phyloP scores from a whole-genome alignment of 1,140 invertebrate species.

The Drosophila ironensis region DNA sequence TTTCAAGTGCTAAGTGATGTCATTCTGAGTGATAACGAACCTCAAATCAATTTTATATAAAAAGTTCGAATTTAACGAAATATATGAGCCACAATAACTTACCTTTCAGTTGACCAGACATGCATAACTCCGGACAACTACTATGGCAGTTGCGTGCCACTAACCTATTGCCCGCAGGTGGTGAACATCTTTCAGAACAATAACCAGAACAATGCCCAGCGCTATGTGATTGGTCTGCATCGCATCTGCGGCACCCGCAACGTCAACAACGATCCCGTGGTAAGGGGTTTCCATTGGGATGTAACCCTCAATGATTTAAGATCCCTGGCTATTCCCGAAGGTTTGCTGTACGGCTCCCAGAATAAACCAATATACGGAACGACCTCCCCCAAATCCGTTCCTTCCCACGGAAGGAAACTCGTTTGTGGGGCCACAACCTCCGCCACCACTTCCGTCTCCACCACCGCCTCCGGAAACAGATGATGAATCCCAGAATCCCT shows the following conservation, averaged over 20 bases:
- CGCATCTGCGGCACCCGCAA: slow-evolving; percentile 59
- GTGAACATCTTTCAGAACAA: slow-evolving; percentile 43
- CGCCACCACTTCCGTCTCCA: background rate
- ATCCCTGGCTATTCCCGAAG: slow-evolving; percentile 15
- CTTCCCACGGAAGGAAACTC: slow-evolving; percentile 34
- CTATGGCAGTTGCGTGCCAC: slow-evolving; percentile 54
- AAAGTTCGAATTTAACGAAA: no score
- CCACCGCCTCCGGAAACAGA: no score
- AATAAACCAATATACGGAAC: slow-evolving; percentile 31
- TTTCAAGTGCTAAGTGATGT: no score
- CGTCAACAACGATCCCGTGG: slow-evolving; percentile 61
- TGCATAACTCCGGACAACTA: slow-evolving; percentile 66
- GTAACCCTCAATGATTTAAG: background rate
- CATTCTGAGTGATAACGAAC: no score
- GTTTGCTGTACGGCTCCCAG: slow-evolving; percentile 58
- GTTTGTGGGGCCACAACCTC: background rate
- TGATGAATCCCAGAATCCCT: slow-evolving; percentile 10
- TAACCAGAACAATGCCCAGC: slow-evolving; percentile 32
- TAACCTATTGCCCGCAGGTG: slow-evolving; percentile 60
- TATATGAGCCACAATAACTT: no score
- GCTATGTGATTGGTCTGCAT: slow-evolving; percentile 53
- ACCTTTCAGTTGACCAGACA: slow-evolving; percentile 35
- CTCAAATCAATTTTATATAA: no score
- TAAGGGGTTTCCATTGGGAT: no score
- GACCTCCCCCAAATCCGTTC: slow-evolving; percentile 49